Evolutionary conservation across 2,888 invertebrate species (phyloP).

Genomic region (Argyresthia goedartella): DNA sequence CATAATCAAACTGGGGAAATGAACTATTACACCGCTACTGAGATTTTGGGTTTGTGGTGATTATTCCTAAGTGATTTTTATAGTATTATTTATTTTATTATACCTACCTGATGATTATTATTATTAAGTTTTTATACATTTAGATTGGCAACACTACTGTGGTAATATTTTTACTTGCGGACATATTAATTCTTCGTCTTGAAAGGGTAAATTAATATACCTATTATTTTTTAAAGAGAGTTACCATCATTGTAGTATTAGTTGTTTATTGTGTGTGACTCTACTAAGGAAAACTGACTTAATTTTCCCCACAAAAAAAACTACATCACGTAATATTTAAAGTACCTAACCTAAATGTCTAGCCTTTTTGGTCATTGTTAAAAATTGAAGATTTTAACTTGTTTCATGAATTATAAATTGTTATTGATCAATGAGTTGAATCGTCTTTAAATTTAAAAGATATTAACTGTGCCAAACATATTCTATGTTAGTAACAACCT

Average conservation of each 20-base stretch:
- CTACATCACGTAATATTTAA: too few relatives aligned
- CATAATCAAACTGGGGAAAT: slow-evolving; percentile 65
- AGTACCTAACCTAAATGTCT: not conserved
- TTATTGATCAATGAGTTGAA: too few relatives aligned
- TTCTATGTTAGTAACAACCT: too few relatives aligned
- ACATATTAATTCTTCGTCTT: not conserved
- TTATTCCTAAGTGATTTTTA: slow-evolving; percentile 42
- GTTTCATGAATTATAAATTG: not conserved
- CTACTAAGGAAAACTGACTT: too few relatives aligned
- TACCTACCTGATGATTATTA: slow-evolving; percentile 19
- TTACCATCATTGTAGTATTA: slow-evolving; percentile 1
- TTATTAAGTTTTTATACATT: slow-evolving; percentile 27
- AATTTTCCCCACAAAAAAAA: too few relatives aligned
- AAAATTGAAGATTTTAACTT: not conserved
- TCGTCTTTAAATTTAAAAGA: not conserved
- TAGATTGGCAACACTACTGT: slow-evolving; percentile 9
- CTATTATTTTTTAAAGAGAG: not conserved
- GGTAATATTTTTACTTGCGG: slow-evolving; percentile 14
- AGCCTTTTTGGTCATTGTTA: not conserved
- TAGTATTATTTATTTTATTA: slow-evolving; percentile 61
- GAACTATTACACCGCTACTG: not conserved
- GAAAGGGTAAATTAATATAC: not conserved
- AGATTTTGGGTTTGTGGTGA: slow-evolving; percentile 19
- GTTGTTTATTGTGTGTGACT: too few relatives aligned
- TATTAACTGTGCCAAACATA: not conserved